Evolutionary conservation across 2,113 vertebrate genomes (phyloP), one percentile per base, ranked within the genome.

Genomic region (Panthera leo): DNA sequence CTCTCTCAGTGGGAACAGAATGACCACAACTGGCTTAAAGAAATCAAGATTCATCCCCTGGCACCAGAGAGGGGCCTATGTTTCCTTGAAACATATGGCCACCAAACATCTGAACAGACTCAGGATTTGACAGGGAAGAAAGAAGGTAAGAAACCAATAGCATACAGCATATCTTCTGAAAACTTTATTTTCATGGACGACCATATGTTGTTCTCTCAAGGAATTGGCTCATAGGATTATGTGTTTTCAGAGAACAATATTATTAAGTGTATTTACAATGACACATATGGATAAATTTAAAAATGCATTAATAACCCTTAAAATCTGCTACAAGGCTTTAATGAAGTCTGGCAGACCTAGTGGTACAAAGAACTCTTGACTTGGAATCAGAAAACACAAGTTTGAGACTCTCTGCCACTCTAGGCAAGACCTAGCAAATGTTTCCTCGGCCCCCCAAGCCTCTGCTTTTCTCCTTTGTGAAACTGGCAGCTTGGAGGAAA

Each of bases 291-390:
- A 70, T 39, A 93, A 12, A 78, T 58, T 89, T 67, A 11, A 45
- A 97, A 78, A 92, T 48, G 51, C 73, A 83, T 27, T 34, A 12
- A 18, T 82, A 76, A 76, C 67, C 79, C 82, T 95, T 80, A 63
- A 70, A 89, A 70, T 83, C 39, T 70, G 25, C 73, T 76, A n/a
- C 18, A 63, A 76, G 65, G 53, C 39, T 92, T 91, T 80, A 58
- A 51, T 4, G 55, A 85, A 68, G 78, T 78, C 83, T 91, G 53
- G 55, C 16, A 55, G 45, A 55, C 18, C 53, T 12, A 79, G 27
- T 15, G 8, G 14, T 27, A 70, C 70, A 55, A 83, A 45, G 76
- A 75, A 67, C 45, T 29, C 42, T 70, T 61, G 45, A 68, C 39
- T n/a, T 48, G 5, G 68, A 84, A 95, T 87, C 3, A 34, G 88